Conservation (phyloP, 2,113 vertebrate species). For the Raja brachyura region DNA sequence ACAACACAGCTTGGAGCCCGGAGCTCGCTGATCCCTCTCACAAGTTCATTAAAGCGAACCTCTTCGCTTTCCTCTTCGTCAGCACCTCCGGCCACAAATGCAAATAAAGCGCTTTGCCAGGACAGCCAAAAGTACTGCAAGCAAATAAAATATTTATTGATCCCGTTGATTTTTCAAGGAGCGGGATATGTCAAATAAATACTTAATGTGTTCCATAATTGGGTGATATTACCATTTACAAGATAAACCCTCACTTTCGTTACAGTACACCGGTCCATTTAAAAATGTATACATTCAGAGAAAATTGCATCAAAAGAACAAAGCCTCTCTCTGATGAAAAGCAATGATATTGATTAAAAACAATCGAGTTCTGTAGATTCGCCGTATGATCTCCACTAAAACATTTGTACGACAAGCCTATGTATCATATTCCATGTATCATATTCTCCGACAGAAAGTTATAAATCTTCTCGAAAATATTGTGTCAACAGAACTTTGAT, state of each 20-base stretch:
- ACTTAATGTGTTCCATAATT: background rate
- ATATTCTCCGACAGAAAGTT: background rate
- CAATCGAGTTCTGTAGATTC: background rate
- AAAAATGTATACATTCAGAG: background rate
- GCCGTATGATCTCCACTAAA: background rate
- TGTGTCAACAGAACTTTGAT: background rate
- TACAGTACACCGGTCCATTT: background rate
- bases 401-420: background rate
- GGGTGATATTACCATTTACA: background rate
- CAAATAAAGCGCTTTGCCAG: background rate
- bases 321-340: background rate
- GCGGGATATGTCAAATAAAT: too few species aligned
- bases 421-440: background rate
- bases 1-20: slow-evolving; percentile 41
- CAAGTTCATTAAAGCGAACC: background rate
- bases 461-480: background rate
- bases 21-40: background rate
- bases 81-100: background rate
- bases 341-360: background rate
- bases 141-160: background rate
- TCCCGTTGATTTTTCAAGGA: background rate
- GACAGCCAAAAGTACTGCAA: background rate
- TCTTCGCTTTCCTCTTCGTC: background rate
- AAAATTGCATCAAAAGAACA: background rate
- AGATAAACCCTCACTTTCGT: background rate